These are phyloP conservation scores for Marasmarcha lunaedactyla DNA, from an alignment of 2,888 invertebrate genomes.

Conservation along the genomic window DNA sequence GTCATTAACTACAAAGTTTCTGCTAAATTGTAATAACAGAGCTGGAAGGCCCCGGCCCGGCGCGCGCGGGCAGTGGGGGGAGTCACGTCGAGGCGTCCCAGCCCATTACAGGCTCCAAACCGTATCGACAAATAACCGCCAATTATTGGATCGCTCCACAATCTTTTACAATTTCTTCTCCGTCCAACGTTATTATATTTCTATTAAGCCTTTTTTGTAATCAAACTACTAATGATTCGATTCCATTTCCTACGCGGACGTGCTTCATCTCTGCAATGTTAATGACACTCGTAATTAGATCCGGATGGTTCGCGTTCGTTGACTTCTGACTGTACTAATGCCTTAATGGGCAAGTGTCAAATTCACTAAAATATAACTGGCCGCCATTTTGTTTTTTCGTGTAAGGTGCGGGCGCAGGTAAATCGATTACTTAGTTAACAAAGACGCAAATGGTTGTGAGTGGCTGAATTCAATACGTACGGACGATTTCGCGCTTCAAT, in stretches of 20 bases:
- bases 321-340: conserved; percentile 49
- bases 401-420: neutral
- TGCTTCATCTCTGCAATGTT: conserved; percentile 60
- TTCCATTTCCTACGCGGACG: conserved; percentile 70
- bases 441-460: neutral
- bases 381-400: conserved; percentile 31
- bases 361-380: conserved; percentile 55
- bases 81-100: conserved; percentile 63
- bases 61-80: no score
- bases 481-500: neutral
- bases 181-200: conserved; percentile 66
- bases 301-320: conserved; percentile 65
- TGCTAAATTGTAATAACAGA: conserved; percentile 39
- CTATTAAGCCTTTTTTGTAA: conserved; percentile 72
- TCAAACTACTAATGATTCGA: conserved; percentile 71
- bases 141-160: conserved; percentile 70
- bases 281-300: conserved; percentile 69
- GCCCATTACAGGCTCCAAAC: conserved; percentile 66
- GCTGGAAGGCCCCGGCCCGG: conserved; percentile 22
- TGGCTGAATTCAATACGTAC: neutral
- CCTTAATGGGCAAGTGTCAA: conserved; percentile 59
- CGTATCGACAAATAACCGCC: conserved; percentile 70
- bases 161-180: conserved; percentile 71
- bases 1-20: conserved; percentile 30
- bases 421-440: neutral